Conservation (phyloP, 2,113 vertebrate genomes). For the Parus major region DNA sequence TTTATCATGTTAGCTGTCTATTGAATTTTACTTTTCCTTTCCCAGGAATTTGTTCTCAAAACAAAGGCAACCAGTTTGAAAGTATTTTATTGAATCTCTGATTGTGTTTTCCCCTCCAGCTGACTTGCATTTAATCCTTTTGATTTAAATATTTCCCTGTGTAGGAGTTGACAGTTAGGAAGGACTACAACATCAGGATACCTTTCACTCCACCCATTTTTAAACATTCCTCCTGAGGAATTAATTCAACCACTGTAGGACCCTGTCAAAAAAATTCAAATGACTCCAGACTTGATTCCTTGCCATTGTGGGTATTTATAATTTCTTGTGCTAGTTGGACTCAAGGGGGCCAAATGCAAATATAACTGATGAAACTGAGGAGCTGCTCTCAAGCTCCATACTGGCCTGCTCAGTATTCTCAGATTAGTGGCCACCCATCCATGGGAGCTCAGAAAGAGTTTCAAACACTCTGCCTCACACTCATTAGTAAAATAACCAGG, state of each 20-base stretch:
- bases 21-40: constrained; percentile 23
- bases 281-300: neutral
- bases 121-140: constrained; percentile 1
- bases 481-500: neutral
- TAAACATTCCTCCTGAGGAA: neutral
- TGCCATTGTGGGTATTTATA: neutral
- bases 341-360: neutral
- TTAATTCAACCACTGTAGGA: neutral
- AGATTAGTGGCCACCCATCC: neutral
- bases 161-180: neutral
- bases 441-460: neutral
- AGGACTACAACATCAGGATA: neutral
- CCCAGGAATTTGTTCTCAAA: constrained; percentile 2
- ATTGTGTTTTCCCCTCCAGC: neutral
- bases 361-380: neutral
- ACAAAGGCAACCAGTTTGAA: neutral
- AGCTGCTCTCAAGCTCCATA: neutral
- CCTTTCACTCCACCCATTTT: neutral
- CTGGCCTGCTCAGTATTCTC: neutral
- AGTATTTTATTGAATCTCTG: neutral
- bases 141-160: neutral
- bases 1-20: constrained; percentile 5
- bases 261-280: neutral
- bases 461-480: neutral
- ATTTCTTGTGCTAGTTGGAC: neutral